Conservation (phyloP, 2,113 vertebrate species). For the Myiozetetes cayanensis region DNA sequence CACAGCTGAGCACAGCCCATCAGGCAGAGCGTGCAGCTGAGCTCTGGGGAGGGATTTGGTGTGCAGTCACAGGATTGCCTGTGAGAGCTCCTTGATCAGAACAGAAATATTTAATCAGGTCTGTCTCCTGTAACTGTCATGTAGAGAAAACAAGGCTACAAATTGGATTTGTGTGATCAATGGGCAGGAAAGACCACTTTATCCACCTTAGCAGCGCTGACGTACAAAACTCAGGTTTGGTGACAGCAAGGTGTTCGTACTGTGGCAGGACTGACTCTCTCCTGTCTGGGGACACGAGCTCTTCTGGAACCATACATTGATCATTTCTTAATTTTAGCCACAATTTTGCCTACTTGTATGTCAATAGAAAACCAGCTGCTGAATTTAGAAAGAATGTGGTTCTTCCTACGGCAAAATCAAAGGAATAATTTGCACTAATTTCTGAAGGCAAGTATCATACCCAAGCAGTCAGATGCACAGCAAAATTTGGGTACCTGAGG, state of each 20-base stretch:
- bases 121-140: conserved; percentile 11
- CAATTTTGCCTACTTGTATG: not conserved
- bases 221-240: not conserved
- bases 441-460: not conserved
- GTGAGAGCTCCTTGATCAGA: conserved; percentile 7
- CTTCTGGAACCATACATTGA: not conserved
- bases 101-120: conserved; percentile 38
- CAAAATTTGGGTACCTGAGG: not conserved
- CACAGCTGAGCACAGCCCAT: not conserved
- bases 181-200: conserved; percentile 24
- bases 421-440: not conserved
- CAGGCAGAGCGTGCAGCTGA: not conserved
- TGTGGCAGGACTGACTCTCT: not conserved
- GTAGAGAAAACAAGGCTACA: conserved; percentile 36
- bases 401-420: not conserved
- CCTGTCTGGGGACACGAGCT: not conserved
- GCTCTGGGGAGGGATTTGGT: not conserved
- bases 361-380: not conserved
- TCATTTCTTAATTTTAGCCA: not conserved
- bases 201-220: not conserved
- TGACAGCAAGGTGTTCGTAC: not conserved
- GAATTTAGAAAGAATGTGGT: not conserved
- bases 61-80: not conserved
- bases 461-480: not conserved
- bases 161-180: conserved; percentile 40